These are phyloP conservation scores for Scophthalmus maximus DNA, from an alignment of 2,113 vertebrate genomes.

Conservation along the genomic window DNA sequence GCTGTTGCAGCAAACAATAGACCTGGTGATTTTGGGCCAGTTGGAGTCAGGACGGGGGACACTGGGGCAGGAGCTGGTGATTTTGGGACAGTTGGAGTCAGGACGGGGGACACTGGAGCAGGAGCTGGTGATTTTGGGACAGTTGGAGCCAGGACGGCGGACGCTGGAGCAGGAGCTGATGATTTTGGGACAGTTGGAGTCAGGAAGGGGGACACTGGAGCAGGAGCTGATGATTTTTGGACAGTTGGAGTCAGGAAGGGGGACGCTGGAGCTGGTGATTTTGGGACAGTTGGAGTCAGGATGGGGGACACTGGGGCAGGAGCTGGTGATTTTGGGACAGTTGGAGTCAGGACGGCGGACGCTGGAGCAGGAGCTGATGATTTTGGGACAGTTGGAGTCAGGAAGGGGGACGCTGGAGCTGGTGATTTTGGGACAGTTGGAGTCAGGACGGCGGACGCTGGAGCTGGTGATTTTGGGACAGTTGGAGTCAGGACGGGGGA, in stretches of 20 bases:
- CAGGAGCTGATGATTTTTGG: neutral
- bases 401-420: neutral
- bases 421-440: neutral
- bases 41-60: neutral
- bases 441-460: neutral
- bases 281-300: neutral
- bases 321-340: neutral
- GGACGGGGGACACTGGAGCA: neutral
- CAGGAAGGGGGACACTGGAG: neutral
- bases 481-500: neutral
- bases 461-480: neutral
- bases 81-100: neutral
- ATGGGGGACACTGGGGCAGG: neutral
- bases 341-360: neutral
- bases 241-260: neutral
- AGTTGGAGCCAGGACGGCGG: neutral
- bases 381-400: neutral
- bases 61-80: neutral
- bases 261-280: neutral
- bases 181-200: neutral
- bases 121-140: neutral
- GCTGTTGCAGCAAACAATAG: conserved; percentile 12
- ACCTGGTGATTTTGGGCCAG: neutral
- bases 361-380: neutral
- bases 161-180: neutral